Evolutionary conservation across 2,888 invertebrate species (phyloP), one percentile per base, ranked within the genome.

Genomic region (Trichogramma evanescens): DNA sequence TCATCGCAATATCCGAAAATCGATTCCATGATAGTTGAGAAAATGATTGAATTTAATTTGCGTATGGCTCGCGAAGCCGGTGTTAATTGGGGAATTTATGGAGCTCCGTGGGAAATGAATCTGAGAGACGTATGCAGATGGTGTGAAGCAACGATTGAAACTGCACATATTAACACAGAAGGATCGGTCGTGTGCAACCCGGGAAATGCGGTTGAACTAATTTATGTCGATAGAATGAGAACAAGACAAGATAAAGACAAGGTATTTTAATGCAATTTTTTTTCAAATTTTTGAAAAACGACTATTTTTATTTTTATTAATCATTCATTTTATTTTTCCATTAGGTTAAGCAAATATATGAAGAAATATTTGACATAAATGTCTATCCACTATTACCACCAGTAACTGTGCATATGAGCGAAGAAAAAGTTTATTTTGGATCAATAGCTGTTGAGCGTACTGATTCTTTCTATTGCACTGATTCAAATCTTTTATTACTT

Each of bases 31-130:
- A 76, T 90, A 10, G 76, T 93, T 5, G 74, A 79, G 2, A 83
- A 83, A 67, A 91, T 97, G 82, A 87, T 95, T 0, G 76, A 81
- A 50, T 95, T 96, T 70, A 94, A 93, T 67, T 83, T 85, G 63
- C 80, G 80, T 74, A 76, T 93, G 4, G 83, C 84, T 0, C 75
- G 81, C 8, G 87, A 88, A 71, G 84, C 89, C 9, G 82, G 84
- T 2, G 80, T 82, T 49, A 72, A 74, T 1, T 93, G 92, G 84
- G 95, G 90, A 0, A 85, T 86, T 67, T 84, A 81, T 71, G 96
- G 97, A 0, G 87, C 91, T 0, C 97, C 97, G 0, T 98, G 93
- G 89, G 98, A 99, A 79, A 93, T 97, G 80, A 99, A 99, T 80
- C 81, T 99, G 52, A 84, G 99, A 69, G 99, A 99, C 75, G 83